phyloP scores from a whole-genome alignment of 2,888 invertebrate genomes.

The Caenorhabditis sp. region DNA sequence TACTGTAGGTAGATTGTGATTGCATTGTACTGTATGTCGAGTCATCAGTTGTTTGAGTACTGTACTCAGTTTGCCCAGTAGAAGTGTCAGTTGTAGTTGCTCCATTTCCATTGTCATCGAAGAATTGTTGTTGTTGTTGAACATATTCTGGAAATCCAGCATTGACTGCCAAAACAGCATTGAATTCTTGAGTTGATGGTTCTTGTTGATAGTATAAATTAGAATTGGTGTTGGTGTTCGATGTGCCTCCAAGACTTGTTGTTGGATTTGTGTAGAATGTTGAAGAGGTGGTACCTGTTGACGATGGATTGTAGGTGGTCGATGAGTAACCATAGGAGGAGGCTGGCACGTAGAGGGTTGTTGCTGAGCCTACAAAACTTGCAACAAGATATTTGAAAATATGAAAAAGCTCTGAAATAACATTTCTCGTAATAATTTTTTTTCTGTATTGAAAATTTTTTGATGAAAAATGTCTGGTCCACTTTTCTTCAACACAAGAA shows the following conservation, averaged over 20 bases:
- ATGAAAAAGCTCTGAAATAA: background rate
- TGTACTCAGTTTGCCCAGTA: background rate
- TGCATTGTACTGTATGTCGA: no score
- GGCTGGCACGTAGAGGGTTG: constrained; percentile 23
- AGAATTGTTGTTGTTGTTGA: background rate
- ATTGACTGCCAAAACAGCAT: constrained; percentile 27
- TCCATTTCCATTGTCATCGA: background rate
- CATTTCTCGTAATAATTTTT: no score
- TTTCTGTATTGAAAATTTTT: no score
- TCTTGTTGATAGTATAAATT: constrained; percentile 27
- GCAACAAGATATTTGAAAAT: constrained; percentile 5
- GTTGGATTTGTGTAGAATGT: constrained; percentile 13
- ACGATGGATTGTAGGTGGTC: constrained; percentile 27
- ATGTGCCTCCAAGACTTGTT: background rate
- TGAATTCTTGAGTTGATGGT: constrained; percentile 34
- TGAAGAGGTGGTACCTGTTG: constrained; percentile 2
- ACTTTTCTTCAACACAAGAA: no score
- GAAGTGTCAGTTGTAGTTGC: background rate
- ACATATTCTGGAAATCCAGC: constrained; percentile 34
- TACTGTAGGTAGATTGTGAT: no score
- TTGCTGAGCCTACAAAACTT: constrained; percentile 14
- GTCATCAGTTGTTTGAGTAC: no score
- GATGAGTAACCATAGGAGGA: constrained; percentile 23
- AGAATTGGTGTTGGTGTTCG: background rate
- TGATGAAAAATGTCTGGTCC: no score